Conservation (phyloP, 2,888 invertebrate genomes). For the Tolmerus cingulatus region DNA sequence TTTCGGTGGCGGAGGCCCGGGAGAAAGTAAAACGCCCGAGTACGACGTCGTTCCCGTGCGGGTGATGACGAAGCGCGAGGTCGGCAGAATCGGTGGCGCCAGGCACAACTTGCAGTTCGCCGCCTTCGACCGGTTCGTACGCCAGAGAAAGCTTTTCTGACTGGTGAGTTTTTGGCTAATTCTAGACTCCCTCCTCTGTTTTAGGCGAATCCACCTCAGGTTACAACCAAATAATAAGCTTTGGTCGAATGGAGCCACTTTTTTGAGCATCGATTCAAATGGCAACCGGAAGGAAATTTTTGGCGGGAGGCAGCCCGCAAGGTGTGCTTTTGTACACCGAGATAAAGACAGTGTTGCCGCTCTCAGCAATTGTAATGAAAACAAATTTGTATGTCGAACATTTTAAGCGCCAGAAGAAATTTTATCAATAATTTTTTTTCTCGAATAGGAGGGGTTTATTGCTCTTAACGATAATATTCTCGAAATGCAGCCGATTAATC, state of each 20-base stretch:
- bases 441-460: slow-evolving; percentile 69
- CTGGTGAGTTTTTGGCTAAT: not conserved
- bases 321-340: slow-evolving; percentile 73
- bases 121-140: slow-evolving; percentile 37
- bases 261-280: slow-evolving; percentile 60
- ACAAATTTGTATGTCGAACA: slow-evolving; percentile 68
- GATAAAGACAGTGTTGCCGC: slow-evolving; percentile 70
- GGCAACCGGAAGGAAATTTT: slow-evolving; percentile 53
- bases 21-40: slow-evolving; percentile 62
- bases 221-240: slow-evolving; percentile 71
- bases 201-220: slow-evolving; percentile 68
- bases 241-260: slow-evolving; percentile 69
- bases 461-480: slow-evolving; percentile 64
- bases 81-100: not conserved
- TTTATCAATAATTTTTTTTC: not conserved
- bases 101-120: not conserved
- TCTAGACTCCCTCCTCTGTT: not conserved
- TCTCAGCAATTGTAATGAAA: slow-evolving; percentile 71
- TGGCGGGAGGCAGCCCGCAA: slow-evolving; percentile 61
- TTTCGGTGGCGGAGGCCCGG: slow-evolving; percentile 58
- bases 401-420: not conserved
- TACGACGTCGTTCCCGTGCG: slow-evolving; percentile 71
- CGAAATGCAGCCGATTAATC: slow-evolving; percentile 73
- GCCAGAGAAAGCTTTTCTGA: not conserved
- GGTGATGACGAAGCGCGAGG: slow-evolving; percentile 59